phyloP scores from a whole-genome alignment of 1,140 invertebrate species.

The Drosophila equinoxialis region DNA sequence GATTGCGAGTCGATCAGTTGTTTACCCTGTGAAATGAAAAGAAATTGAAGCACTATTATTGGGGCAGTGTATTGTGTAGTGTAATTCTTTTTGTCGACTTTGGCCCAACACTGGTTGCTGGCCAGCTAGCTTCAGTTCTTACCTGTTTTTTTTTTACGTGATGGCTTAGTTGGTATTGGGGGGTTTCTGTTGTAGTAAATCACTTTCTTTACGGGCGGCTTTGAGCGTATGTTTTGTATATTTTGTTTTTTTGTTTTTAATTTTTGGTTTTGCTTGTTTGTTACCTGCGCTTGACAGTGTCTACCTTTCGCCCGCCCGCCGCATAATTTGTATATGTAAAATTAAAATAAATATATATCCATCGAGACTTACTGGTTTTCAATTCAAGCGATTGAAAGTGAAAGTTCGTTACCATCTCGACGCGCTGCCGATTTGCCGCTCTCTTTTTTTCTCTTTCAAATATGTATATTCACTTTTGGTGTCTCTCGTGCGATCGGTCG shows the following conservation, averaged over 20 bases:
- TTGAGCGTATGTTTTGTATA: conserved; percentile 19
- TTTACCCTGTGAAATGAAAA: background rate
- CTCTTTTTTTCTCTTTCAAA: conserved; percentile 48
- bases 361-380: conserved; percentile 61
- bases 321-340: conserved; percentile 71
- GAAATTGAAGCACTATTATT: background rate
- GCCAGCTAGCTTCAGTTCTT: conserved; percentile 25
- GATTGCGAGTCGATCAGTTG: conserved; percentile 17
- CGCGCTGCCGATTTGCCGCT: conserved; percentile 28
- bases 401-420: conserved; percentile 49
- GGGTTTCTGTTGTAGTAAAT: conserved; percentile 39
- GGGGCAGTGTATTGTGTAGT: background rate
- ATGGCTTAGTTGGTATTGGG: background rate
- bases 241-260: conserved; percentile 5
- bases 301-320: conserved; percentile 61
- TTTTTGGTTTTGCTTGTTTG: conserved; percentile 33
- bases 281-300: conserved; percentile 11
- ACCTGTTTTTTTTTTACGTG: conserved; percentile 21
- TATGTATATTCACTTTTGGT: background rate
- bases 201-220: conserved; percentile 62
- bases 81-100: conserved; percentile 7
- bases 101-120: background rate
- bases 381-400: conserved; percentile 76
- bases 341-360: conserved; percentile 51
- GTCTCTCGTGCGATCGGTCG: too few relatives aligned